phyloP scores from a whole-genome alignment of 2,888 invertebrate genomes.

The Aspidiotus rigidus region DNA sequence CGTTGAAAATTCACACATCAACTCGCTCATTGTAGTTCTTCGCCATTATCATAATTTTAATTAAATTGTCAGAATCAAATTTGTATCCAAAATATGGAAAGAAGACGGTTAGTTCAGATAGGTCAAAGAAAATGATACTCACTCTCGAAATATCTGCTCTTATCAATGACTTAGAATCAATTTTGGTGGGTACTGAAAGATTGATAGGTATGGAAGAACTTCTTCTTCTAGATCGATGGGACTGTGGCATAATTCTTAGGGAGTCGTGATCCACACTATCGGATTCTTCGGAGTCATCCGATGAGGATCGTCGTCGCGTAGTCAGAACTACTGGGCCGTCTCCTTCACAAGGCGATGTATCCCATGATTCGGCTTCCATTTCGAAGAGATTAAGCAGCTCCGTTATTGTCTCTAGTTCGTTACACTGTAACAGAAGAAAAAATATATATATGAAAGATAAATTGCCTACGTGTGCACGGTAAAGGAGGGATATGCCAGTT shows the following conservation, averaged over 20 bases:
- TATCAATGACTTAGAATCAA: conserved; percentile 32
- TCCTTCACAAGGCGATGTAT: conserved; percentile 19
- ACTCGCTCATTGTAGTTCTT: too few relatives aligned
- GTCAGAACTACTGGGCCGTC: conserved; percentile 6
- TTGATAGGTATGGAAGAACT: conserved; percentile 76
- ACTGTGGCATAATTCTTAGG: not conserved
- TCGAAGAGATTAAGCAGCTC: conserved; percentile 72
- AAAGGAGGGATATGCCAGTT: too few relatives aligned
- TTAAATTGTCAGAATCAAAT: too few relatives aligned
- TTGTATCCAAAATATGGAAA: too few relatives aligned
- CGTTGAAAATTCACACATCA: too few relatives aligned
- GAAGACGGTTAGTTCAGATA: too few relatives aligned
- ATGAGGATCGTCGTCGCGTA: conserved; percentile 23
- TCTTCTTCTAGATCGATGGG: conserved; percentile 44
- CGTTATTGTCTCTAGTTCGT: conserved; percentile 71
- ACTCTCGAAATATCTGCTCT: conserved; percentile 27
- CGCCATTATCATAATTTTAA: too few relatives aligned
- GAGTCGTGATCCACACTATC: conserved; percentile 15
- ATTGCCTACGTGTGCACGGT: too few relatives aligned
- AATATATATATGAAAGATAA: too few relatives aligned
- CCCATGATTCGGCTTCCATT: conserved; percentile 62
- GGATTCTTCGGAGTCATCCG: conserved; percentile 30
- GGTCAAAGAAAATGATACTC: not conserved
- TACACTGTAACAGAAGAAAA: conserved; percentile 51
- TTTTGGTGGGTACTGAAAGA: conserved; percentile 47